A percentile compares a stretch with the other conserved stretches of the same genome.
Evolutionary conservation across 2,888 invertebrate genomes (phyloP).

Genomic region (Polyommatus iphigenia): DNA sequence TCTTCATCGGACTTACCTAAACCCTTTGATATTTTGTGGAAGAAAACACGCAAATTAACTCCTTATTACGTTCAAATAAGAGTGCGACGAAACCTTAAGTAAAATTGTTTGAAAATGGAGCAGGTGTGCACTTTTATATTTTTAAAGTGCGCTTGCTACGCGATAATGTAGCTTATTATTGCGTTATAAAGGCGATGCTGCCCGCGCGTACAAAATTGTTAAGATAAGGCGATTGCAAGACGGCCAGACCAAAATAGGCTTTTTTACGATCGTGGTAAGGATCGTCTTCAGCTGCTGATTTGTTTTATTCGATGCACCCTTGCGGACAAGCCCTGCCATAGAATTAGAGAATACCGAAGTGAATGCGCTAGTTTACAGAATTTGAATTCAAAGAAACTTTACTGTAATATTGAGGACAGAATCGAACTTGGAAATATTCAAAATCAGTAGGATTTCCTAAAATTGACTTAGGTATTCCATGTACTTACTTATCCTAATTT

Average conservation of each 20-base stretch:
- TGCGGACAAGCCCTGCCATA: conserved; percentile 35
- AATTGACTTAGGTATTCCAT: too few species aligned
- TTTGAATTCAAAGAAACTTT: neutral
- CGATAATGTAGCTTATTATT: conserved; percentile 38
- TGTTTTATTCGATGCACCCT: conserved; percentile 43
- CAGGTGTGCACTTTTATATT: conserved; percentile 33
- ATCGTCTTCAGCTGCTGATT: conserved; percentile 40
- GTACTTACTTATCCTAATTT: too few species aligned
- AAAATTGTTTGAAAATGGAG: conserved; percentile 35
- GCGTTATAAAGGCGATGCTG: conserved; percentile 33
- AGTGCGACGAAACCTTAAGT: conserved; percentile 32
- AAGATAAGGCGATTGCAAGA: conserved; percentile 33
- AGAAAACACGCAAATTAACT: conserved; percentile 14
- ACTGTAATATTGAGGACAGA: neutral
- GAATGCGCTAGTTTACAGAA: conserved; percentile 15
- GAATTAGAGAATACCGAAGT: conserved; percentile 37
- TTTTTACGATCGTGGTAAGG: conserved; percentile 41
- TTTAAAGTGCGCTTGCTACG: conserved; percentile 30
- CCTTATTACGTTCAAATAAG: conserved; percentile 35
- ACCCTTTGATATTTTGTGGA: conserved; percentile 27
- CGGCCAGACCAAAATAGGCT: conserved; percentile 37
- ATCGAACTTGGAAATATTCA: neutral
- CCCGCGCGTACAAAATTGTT: conserved; percentile 36
- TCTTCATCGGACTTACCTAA: conserved; percentile 48
- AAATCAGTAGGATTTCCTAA: too few species aligned